Evolutionary conservation across 2,888 invertebrate genomes (phyloP), one percentile per base, ranked within the genome.

Genomic region (Ichneumoninae sp.): DNA sequence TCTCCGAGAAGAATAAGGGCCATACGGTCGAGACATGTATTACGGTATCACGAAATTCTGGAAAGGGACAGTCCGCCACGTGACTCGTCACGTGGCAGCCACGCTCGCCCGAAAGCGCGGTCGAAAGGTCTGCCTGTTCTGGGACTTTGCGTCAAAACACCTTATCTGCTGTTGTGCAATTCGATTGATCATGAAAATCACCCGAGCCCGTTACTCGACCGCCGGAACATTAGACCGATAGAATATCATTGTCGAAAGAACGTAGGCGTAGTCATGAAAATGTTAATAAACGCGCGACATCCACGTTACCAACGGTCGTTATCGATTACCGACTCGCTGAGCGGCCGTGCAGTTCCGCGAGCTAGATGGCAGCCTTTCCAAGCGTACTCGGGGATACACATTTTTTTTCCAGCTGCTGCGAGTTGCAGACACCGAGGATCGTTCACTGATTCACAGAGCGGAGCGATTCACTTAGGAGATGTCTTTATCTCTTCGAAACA

Each of bases 21-120:
- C 57, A 26, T 26, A 26, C 57, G 57, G 13, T 26, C 13, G 10
- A 10, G 26, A 57, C 16, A 19, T 16, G 16, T 4, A n/a, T 40
- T 36, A 36, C 40, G 36, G 6, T 4, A 6, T n/a, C 4, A 22
- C 44, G 66, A 30, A 5, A 7, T 44, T 44, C 30, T 68, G 33
- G 68, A 69, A 69, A 68, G 40, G 68, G 26, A 76, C 22, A 26
- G 52, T 52, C 26, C 16, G 54, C 40, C 66, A 76, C 66, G 54
- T 77, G 68, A 44, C 16, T 19, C 30, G 57, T 40, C 68, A 69
- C 77, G 68, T 77, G 77, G 77, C 68, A 68, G 40, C 22, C 26
- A 36, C 44, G 26, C 13, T 57, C 77, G 26, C 44, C 68, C 57
- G 68, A 44, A 40, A 57, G 30, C 68, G 57, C 30, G 68, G 22